Base-by-base conservation (phyloP, 2,888 invertebrate genomes). In the Agrotis ipsilon region DNA sequence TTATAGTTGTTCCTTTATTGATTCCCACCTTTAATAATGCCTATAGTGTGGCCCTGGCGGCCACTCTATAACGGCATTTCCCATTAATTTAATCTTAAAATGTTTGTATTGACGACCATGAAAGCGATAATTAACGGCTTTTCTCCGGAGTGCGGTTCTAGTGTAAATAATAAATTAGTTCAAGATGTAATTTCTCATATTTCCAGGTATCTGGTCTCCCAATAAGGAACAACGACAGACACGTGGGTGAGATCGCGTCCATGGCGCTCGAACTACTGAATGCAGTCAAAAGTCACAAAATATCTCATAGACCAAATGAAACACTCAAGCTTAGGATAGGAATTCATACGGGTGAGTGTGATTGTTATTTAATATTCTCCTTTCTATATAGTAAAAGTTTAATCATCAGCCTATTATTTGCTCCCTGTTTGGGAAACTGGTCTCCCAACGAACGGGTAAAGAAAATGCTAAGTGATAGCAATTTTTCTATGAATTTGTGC, bases 211-310 rank as follows among this genome's bases (percentile, higher is more conserved):
- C 98, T 45, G 99, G 99, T 49, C 96, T 99, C 63, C 99, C 99
- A 7, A 97, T 98, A 82, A 97, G 98, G 89, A 99, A 99, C 92
- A 98, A 97, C 75, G 98, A 98, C 88, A 96, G 97, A 68, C 99
- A 99, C 93, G 98, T 98, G 3, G 99, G 98, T 14, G 98, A 99
- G 95, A 98, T 99, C 72, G 99, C 99, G 14, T 98, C 98, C 0
- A 99, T 99, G 99, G 98, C 99, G 5, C 94, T 99, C 70, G 98
- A 99, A 86, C 95, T 99, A 80, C 92, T 99, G 69, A 97, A 98
- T 75, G 98, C 98, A 19, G 98, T 98, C 21, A 98, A 98, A 90
- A 97, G 97, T 90, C 99, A 99, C 96, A 97, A 97, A 87, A 99
- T 99, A 91, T 97, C 98, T 46, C 99, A 99, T 94, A 97, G 98